phyloP scores from a whole-genome alignment of 2,888 invertebrate genomes.

The Thera obeliscata region DNA sequence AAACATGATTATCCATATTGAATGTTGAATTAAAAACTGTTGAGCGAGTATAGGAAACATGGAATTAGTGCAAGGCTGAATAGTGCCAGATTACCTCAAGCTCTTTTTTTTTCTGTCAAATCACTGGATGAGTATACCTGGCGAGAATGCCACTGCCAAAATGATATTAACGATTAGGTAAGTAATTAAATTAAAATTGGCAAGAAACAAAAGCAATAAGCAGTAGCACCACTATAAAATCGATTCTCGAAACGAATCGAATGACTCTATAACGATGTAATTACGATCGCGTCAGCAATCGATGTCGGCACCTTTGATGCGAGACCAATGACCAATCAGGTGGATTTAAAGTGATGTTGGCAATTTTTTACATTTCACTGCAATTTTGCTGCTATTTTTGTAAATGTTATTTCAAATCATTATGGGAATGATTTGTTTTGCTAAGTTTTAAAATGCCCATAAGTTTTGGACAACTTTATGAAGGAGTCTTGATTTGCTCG shows the following conservation, averaged over 20 bases:
- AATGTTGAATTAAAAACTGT: no score
- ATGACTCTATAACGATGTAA: conserved; percentile 54
- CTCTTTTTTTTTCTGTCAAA: no score
- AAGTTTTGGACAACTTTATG: neutral
- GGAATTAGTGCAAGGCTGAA: no score
- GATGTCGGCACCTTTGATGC: conserved; percentile 60
- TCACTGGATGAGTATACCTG: no score
- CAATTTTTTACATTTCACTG: conserved; percentile 19
- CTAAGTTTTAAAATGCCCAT: neutral
- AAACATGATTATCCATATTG: no score
- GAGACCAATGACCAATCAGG: conserved; percentile 53
- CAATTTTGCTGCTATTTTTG: conserved; percentile 16
- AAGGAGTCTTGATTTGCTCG: neutral
- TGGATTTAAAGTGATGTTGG: conserved; percentile 24
- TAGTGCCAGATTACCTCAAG: no score
- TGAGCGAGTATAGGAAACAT: no score
- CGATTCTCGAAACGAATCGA: conserved; percentile 46
- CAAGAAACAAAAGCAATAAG: conserved; percentile 24
- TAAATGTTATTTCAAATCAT: conserved; percentile 8
- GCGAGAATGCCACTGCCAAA: no score
- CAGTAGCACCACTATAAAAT: conserved; percentile 40
- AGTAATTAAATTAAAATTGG: neutral
- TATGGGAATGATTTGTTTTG: neutral
- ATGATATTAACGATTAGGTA: neutral
- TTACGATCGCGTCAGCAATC: conserved; percentile 57